These are phyloP conservation scores for Drosophila subsilvestris DNA, from an alignment of 2,888 invertebrate species.

Conservation along the genomic window DNA sequence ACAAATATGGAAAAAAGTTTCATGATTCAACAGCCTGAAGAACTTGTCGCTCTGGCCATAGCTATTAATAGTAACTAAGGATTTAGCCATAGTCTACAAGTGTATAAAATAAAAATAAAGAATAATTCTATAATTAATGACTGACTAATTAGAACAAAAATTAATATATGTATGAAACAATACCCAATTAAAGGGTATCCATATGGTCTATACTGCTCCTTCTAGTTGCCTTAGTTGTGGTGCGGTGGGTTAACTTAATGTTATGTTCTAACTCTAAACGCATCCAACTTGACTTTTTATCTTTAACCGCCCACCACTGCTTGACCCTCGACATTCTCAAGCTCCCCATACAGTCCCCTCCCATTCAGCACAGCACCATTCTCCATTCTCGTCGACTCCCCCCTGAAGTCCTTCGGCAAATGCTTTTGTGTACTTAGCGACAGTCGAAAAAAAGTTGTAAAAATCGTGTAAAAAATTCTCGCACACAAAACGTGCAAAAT, in stretches of 20 bases:
- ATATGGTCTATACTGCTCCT: not conserved
- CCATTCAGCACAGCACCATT: not conserved
- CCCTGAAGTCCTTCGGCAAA: constrained; percentile 29
- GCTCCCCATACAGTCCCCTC: not conserved
- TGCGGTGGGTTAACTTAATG: constrained; percentile 60
- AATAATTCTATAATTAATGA: too few species aligned
- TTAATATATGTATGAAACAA: not conserved
- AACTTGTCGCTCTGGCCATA: too few species aligned
- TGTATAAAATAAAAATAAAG: too few species aligned
- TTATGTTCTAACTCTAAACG: constrained; percentile 65
- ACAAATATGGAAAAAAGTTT: too few species aligned
- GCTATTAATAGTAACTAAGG: too few species aligned
- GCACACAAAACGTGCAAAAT: constrained; percentile 75
- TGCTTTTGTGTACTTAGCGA: constrained; percentile 73
- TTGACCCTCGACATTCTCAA: not conserved
- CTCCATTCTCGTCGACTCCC: too few species aligned
- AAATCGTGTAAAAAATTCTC: constrained; percentile 78
- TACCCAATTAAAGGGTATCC: not conserved
- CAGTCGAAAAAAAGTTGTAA: constrained; percentile 71
- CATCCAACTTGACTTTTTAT: constrained; percentile 72
- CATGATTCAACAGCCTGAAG: too few species aligned
- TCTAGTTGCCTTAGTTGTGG: not conserved
- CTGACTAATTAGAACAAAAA: too few species aligned
- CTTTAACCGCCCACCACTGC: constrained; percentile 20
- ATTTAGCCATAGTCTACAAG: too few species aligned